Base-by-base conservation (phyloP, 2,113 vertebrate genomes). In the Osmerus mordax region DNA sequence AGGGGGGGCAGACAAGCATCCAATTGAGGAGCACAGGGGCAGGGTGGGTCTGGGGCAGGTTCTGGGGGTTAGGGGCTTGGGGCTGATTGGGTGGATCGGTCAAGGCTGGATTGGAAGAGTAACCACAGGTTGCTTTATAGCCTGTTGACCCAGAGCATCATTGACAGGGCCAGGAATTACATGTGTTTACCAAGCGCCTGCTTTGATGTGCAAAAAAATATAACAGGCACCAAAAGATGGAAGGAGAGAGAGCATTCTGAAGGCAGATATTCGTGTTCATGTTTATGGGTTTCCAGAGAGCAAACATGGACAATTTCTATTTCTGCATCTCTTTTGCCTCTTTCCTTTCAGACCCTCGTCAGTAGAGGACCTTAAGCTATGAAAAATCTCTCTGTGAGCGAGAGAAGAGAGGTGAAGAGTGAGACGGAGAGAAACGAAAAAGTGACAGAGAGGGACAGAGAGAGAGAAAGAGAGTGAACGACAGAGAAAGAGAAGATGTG, bases 221-320 rank as follows among this genome's bases (percentile, higher is more conserved):
- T 9, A n/a, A 18, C n/a, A 59, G n/a, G 21, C 16, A 59, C 3
- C 18, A 18, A n/a, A 21, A 59, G 56, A 59, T n/a, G 11, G n/a
- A 36, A 4, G 28, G 70, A 13, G 36, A 32, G 56, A 41, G 36
- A 81, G 60, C 41, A 47, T 47, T 47, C 41, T 47, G 41, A 55
- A 62, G 19, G 51, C 51, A 63, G 54, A 21, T 23, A 78, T 81
- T 77, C 71, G 75, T 69, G 67, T 67, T 71, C 67, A 79, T 67
- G 75, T 78, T 86, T 71, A 60, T 75, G 79, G 72, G 68, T 86
- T 86, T 78, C 78, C 79, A 79, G 77, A 68, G 79, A 81, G 84
- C 79, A 90, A 90, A 91, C 81, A 90, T 18, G 8, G 68, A 74
- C 69, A 8, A 41, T 68, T 66, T 84, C 86, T 90, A 88, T 90